Evolutionary conservation across 2,797 vertebrate genomes (phyloP).

Genomic region (Geotrypetes seraphini): DNA sequence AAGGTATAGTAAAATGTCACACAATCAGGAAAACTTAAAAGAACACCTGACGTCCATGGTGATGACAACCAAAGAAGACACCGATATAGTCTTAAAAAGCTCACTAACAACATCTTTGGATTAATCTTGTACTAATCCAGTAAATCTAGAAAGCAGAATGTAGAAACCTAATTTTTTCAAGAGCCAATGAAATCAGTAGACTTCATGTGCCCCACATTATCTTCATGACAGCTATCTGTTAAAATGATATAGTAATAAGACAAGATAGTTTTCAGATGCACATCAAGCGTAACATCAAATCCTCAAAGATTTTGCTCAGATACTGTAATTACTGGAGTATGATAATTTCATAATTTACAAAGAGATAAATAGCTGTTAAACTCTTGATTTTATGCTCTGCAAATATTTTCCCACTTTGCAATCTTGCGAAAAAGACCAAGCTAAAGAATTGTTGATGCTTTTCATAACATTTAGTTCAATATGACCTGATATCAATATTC

Average conservation of each 20-base stretch:
- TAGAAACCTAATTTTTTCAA: too few relatives aligned
- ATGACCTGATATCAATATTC: conserved; percentile 8
- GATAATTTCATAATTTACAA: conserved; percentile 11
- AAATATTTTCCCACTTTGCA: conserved; percentile 1
- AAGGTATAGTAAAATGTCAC: too few relatives aligned
- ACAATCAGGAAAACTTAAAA: too few relatives aligned
- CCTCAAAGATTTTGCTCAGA: conserved; percentile 4
- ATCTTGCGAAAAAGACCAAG: neutral
- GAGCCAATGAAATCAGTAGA: too few relatives aligned
- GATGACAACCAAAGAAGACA: too few relatives aligned
- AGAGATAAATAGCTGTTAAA: conserved; percentile 5
- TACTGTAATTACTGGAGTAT: conserved; percentile 1
- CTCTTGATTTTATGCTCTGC: neutral
- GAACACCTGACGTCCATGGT: too few relatives aligned
- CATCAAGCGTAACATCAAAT: conserved; percentile 15
- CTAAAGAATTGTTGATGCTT: conserved; percentile 10
- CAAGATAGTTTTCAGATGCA: conserved; percentile 7
- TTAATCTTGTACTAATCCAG: too few relatives aligned
- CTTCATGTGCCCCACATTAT: too few relatives aligned
- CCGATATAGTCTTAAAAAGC: too few relatives aligned
- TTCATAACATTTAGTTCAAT: neutral
- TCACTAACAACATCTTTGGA: too few relatives aligned
- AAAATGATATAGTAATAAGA: conserved; percentile 12
- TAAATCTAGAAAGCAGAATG: too few relatives aligned
- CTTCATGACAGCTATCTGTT: too few relatives aligned